Evolutionary conservation across 2,888 invertebrate species (phyloP).

Genomic region (Sycophila texana): DNA sequence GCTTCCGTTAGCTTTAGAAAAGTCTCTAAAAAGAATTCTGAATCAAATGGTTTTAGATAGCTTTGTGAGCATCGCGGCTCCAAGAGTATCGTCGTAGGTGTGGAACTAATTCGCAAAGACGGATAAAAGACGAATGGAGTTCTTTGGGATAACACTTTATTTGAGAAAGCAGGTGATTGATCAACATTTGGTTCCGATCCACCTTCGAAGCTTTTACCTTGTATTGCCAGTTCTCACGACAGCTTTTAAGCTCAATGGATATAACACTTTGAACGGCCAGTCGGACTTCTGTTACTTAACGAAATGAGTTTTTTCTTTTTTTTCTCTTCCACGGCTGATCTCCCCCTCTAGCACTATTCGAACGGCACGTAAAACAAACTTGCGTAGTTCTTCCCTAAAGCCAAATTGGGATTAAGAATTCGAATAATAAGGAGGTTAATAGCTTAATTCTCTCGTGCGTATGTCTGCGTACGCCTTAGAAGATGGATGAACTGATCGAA

Average conservation of each 20-base stretch:
- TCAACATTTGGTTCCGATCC: conserved; percentile 8
- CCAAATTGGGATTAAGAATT: conserved; percentile 12
- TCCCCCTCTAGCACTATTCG: background rate
- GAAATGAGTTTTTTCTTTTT: conserved; percentile 38
- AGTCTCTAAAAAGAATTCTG: too few relatives aligned
- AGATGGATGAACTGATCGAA: too few relatives aligned
- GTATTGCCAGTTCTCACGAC: conserved; percentile 23
- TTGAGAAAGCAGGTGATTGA: background rate
- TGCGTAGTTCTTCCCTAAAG: background rate
- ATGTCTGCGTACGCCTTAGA: background rate
- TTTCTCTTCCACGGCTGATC: background rate
- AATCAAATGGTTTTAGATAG: too few relatives aligned
- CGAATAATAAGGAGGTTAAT: conserved; percentile 22
- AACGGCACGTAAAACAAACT: background rate
- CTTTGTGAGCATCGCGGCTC: too few relatives aligned
- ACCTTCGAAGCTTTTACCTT: conserved; percentile 32
- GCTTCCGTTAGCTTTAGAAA: too few relatives aligned
- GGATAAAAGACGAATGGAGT: too few relatives aligned
- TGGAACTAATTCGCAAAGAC: too few relatives aligned
- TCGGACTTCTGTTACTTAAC: conserved; percentile 28
- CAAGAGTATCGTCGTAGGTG: too few relatives aligned
- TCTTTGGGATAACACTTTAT: too few relatives aligned
- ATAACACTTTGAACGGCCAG: background rate
- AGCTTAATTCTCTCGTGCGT: background rate
- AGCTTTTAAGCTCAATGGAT: conserved; percentile 21